phyloP scores from a whole-genome alignment of 2,797 vertebrate species.

The Propithecus perrieri region DNA sequence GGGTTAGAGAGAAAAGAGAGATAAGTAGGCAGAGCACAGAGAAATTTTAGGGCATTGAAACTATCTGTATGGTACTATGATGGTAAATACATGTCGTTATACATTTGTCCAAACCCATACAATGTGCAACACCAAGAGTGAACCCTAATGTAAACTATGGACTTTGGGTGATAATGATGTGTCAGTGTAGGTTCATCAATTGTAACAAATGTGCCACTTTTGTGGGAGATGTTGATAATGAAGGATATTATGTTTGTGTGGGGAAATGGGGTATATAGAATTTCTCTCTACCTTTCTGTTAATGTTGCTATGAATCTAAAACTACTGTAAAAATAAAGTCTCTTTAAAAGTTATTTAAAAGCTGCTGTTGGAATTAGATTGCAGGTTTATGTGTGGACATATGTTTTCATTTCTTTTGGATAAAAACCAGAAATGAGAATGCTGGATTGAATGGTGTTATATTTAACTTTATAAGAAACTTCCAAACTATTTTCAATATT shows the following conservation, averaged over 20 bases:
- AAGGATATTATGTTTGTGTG: not conserved
- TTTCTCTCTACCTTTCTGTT: not conserved
- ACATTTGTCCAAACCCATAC: too few species aligned
- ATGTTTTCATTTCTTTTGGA: not conserved
- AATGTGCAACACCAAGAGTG: not conserved
- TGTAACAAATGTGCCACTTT: not conserved
- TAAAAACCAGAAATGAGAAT: not conserved
- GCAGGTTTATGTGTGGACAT: not conserved
- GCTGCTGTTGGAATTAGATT: not conserved
- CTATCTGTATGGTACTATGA: not conserved
- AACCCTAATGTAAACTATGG: not conserved
- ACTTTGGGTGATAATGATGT: not conserved
- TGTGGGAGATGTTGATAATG: not conserved
- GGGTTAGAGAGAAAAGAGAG: not conserved
- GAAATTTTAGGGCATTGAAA: not conserved
- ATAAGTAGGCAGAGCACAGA: not conserved
- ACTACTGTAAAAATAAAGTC: not conserved
- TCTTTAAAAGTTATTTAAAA: not conserved
- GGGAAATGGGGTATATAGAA: accelerated
- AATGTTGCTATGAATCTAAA: not conserved
- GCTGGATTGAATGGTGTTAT: not conserved
- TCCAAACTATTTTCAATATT: not conserved
- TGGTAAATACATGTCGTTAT: not conserved
- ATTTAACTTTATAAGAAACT: not conserved
- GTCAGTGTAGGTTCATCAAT: not conserved